phyloP scores from a whole-genome alignment of 1,140 invertebrate species.

The Cotesia chilonis region DNA sequence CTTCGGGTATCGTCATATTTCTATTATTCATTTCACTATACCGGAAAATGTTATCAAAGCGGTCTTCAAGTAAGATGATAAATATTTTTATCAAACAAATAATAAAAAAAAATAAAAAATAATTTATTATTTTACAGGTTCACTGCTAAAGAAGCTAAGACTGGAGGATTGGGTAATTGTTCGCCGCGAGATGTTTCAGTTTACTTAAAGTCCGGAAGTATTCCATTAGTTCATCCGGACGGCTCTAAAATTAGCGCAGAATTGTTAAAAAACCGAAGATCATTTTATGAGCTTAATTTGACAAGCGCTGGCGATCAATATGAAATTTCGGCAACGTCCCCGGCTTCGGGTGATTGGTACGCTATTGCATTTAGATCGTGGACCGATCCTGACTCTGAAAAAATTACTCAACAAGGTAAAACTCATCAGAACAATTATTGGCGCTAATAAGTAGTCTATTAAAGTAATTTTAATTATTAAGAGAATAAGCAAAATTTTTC shows the following conservation, averaged over 20 bases:
- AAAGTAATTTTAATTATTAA: too few relatives aligned
- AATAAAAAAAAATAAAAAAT: neutral
- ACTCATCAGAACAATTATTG: neutral
- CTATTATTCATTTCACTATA: constrained; percentile 61
- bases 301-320: constrained; percentile 65
- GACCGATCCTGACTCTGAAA: constrained; percentile 74
- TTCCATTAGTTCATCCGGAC: constrained; percentile 80
- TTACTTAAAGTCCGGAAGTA: constrained; percentile 77
- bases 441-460: too few relatives aligned
- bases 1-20: constrained; percentile 59
- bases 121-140: constrained; percentile 48
- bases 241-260: constrained; percentile 74
- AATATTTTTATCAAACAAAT: too few relatives aligned
- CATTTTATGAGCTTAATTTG: constrained; percentile 60
- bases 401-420: constrained; percentile 78
- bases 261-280: constrained; percentile 67
- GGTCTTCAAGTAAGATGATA: constrained; percentile 55
- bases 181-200: constrained; percentile 69
- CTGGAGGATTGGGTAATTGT: constrained; percentile 64
- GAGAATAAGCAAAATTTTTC: too few relatives aligned
- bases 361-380: constrained; percentile 79
- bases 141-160: constrained; percentile 57
- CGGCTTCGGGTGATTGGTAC: constrained; percentile 81
- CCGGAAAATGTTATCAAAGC: constrained; percentile 55
- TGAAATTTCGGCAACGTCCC: constrained; percentile 69